Evolutionary conservation across 2,888 invertebrate genomes (phyloP).

Genomic region (Druceiella hillmani): DNA sequence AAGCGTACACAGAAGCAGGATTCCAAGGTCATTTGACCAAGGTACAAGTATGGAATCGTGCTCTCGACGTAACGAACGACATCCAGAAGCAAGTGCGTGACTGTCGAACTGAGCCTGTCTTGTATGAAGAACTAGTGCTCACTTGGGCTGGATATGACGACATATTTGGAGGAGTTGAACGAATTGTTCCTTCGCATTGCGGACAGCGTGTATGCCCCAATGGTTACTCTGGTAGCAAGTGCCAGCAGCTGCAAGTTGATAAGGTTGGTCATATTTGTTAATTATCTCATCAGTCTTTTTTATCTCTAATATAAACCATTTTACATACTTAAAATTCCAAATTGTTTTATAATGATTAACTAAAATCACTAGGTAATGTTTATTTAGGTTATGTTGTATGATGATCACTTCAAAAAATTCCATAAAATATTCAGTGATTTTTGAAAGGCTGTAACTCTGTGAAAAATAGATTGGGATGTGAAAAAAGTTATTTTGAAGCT

Average conservation of each 20-base stretch:
- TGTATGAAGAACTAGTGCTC: constrained; percentile 77
- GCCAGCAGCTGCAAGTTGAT: constrained; percentile 77
- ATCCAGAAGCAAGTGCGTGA: constrained; percentile 90
- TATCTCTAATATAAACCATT: no score
- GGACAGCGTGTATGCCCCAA: constrained; percentile 85
- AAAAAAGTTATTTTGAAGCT: no score
- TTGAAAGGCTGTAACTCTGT: no score
- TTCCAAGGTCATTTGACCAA: constrained; percentile 94
- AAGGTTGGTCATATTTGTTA: no score
- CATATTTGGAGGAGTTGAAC: constrained; percentile 81
- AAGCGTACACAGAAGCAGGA: constrained; percentile 81
- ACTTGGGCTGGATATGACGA: constrained; percentile 95
- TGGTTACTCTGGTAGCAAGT: constrained; percentile 81
- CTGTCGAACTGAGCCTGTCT: constrained; percentile 86
- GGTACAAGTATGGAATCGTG: constrained; percentile 90
- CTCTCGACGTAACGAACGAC: constrained; percentile 86
- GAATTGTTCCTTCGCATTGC: constrained; percentile 87
- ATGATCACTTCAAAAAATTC: no score
- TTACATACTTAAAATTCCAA: no score
- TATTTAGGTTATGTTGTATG: no score
- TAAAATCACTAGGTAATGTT: no score
- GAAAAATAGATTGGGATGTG: no score
- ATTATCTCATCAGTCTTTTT: no score
- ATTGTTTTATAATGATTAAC: no score
- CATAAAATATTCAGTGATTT: no score